Percentiles rank a stretch among this genome's conserved stretches.
Conservation (phyloP, 2,797 vertebrate species). For the Leucoraja ocellata region DNA sequence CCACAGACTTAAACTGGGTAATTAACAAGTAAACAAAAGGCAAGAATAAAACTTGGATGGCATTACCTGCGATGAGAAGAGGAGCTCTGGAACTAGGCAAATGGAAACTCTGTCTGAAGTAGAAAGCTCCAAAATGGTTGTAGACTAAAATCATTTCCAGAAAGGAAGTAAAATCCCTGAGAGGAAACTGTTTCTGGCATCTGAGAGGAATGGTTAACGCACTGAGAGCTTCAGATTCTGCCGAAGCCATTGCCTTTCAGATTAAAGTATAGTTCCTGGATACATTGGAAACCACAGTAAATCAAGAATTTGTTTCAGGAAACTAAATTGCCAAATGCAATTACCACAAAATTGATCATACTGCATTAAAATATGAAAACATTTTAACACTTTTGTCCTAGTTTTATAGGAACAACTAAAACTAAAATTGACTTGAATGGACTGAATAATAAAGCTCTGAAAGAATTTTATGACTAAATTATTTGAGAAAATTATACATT, state of each 20-base stretch:
- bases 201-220: slow-evolving; percentile 50
- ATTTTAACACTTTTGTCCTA: not conserved
- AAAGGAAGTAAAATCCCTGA: slow-evolving; percentile 59
- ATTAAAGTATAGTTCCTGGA: slow-evolving; percentile 23
- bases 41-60: slow-evolving; percentile 47
- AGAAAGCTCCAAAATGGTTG: slow-evolving; percentile 51
- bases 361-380: not conserved
- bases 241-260: slow-evolving; percentile 1
- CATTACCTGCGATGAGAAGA: slow-evolving; percentile 52
- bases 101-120: slow-evolving; percentile 43
- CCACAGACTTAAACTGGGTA: slow-evolving; percentile 48
- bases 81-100: slow-evolving; percentile 41
- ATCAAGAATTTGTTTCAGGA: slow-evolving; percentile 31
- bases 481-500: not conserved
- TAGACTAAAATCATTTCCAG: slow-evolving; percentile 62
- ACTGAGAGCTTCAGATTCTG: slow-evolving; percentile 21
- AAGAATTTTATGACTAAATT: not conserved
- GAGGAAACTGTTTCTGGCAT: slow-evolving; percentile 60
- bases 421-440: not conserved
- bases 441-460: not conserved
- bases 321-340: not conserved
- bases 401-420: not conserved
- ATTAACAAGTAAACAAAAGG: slow-evolving; percentile 54
- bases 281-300: slow-evolving; percentile 18
- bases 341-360: not conserved